Percentiles rank a stretch among this genome's conserved stretches.
Evolutionary conservation across 2,797 vertebrate genomes (phyloP).

Genomic region (Hylomyscus alleni): DNA sequence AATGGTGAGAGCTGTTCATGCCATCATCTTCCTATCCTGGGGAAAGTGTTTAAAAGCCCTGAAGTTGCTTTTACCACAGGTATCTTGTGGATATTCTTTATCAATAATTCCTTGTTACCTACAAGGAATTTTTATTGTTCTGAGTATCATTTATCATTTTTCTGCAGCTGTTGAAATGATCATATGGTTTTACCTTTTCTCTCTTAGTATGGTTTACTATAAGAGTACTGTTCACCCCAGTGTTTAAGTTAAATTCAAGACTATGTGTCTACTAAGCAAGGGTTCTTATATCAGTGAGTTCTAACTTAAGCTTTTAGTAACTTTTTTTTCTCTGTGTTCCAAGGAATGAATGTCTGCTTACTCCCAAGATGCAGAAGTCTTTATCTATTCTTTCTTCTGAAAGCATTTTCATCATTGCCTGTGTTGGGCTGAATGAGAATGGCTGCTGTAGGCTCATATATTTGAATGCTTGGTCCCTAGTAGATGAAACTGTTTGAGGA

Average conservation of each 20-base stretch:
- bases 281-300: neutral
- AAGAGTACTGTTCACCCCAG: neutral
- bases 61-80: neutral
- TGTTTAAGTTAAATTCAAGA: neutral
- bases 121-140: neutral
- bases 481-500: neutral
- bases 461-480: neutral
- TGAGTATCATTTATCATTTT: neutral
- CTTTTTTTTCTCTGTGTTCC: neutral
- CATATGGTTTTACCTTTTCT: neutral
- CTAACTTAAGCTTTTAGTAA: neutral
- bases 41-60: neutral
- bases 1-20: neutral
- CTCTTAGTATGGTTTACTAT: neutral
- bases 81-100: neutral
- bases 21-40: neutral
- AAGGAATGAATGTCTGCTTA: neutral
- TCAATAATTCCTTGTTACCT: neutral
- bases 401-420: neutral
- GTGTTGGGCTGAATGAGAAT: neutral
- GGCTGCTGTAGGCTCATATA: neutral
- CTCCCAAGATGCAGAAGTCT: neutral
- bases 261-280: neutral
- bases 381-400: neutral
- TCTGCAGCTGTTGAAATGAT: neutral